Percentiles rank a stretch among this genome's conserved stretches.
Evolutionary conservation across 1,140 invertebrate species (phyloP).

Genomic region (Steinernema khuongi): DNA sequence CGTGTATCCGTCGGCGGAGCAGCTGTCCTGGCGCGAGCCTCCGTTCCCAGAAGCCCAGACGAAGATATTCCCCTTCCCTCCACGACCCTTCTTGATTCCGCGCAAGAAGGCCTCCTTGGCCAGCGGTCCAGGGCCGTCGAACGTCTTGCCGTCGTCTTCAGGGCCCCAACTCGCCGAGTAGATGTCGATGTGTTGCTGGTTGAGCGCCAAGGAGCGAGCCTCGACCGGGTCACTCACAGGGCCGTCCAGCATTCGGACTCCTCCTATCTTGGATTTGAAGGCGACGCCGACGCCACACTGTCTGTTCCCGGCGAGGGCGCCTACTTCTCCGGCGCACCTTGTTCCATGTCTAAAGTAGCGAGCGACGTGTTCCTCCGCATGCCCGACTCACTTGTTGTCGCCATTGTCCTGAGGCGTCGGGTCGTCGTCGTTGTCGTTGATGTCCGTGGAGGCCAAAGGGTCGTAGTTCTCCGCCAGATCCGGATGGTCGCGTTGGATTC

Average conservation of each 20-base stretch:
- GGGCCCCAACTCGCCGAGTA: constrained; percentile 98
- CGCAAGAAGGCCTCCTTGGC: constrained; percentile 83
- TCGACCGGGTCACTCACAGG: constrained; percentile 97
- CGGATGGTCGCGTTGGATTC: constrained; percentile 81
- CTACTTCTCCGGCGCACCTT: constrained; percentile 93
- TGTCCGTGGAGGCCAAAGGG: constrained; percentile 85
- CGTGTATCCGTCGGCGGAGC: constrained; percentile 97
- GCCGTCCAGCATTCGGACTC: constrained; percentile 94
- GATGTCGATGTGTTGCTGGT: constrained; percentile 93
- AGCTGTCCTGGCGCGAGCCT: constrained; percentile 87
- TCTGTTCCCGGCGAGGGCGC: constrained; percentile 88
- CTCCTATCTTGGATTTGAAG: constrained; percentile 77
- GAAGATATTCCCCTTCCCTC: constrained; percentile 95
- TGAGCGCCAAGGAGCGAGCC: constrained; percentile 77
- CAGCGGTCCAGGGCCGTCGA: constrained; percentile 90
- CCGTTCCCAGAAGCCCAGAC: constrained; percentile 99
- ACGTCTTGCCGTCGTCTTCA: constrained; percentile 90
- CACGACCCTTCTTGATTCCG: constrained; percentile 69
- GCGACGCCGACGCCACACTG: constrained; percentile 92
- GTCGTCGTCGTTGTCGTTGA: constrained; percentile 75
- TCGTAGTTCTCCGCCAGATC: constrained; percentile 87
- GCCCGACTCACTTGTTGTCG: constrained; percentile 58
- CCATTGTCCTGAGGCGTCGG: constrained; percentile 64
- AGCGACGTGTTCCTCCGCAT: too few relatives aligned
- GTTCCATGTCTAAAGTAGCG: constrained; percentile 81